These are phyloP conservation scores for Gambusia affinis DNA, from an alignment of 2,113 vertebrate species.

Conservation along the genomic window DNA sequence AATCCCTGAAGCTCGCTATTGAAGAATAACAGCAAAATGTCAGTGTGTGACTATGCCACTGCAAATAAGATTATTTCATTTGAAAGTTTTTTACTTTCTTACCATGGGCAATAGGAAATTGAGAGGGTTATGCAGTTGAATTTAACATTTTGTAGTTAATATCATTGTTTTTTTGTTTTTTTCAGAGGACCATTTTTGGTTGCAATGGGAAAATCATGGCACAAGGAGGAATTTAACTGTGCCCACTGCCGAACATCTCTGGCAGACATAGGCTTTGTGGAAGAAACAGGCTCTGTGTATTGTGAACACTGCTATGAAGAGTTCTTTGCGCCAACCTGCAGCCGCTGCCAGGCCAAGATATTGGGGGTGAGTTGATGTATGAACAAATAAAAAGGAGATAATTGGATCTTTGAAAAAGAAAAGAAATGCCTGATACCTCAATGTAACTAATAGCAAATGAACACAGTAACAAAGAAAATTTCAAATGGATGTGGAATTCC, in stretches of 20 bases:
- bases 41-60: no score
- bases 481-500: background rate
- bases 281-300: slow-evolving; percentile 90
- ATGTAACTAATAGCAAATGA: background rate
- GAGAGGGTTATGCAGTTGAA: background rate
- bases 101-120: no score
- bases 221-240: slow-evolving; percentile 96
- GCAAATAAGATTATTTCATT: no score
- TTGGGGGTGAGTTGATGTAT: slow-evolving; percentile 75
- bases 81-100: no score
- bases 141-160: background rate
- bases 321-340: slow-evolving; percentile 93
- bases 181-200: slow-evolving; percentile 95
- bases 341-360: slow-evolving; percentile 92
- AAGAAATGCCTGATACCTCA: no score
- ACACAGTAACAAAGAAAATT: background rate
- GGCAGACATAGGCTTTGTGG: slow-evolving; percentile 93
- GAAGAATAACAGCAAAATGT: no score
- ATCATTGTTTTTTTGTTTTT: background rate
- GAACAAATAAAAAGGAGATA: background rate
- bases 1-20: no score
- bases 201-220: slow-evolving; percentile 96
- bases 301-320: slow-evolving; percentile 97
- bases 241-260: slow-evolving; percentile 90
- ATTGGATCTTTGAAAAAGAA: no score